Evolutionary conservation across 2,113 vertebrate species (phyloP), one percentile per base, ranked within the genome.

Genomic region (Pollachius pollachius): DNA sequence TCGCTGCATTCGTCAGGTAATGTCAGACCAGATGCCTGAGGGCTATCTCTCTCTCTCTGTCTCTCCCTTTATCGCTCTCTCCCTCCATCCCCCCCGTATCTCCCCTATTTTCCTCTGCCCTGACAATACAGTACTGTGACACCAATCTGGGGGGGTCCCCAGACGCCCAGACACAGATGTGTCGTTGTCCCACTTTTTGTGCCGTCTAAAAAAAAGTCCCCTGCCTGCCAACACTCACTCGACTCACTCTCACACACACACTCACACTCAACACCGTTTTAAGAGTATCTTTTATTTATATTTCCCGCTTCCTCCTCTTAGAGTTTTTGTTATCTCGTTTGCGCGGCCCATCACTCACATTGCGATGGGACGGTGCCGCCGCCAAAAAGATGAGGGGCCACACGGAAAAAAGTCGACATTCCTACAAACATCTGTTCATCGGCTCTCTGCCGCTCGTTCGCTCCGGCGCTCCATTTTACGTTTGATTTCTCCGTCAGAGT

Each of bases 51-150:
- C 67, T 69, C 67, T 67, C 21, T 60, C 71, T 61, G 41, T 54
- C 48, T 70, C 76, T 58, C 67, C 19, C 56, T 65, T 66, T 59
- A 15, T 27, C 56, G 15, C 54, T 21, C 58, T 75, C 73, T 52
- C 58, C 66, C 62, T n/a, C 3, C 69, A 52, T 57, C 64, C 69
- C 62, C 34, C 77, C 60, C 54, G 75, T 73, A 78, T 79, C 86
- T 74, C 66, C 52, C 75, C 80, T 73, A 16, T 70, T 65, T 77
- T 79, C 81, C 74, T 82, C 84, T 76, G 82, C 69, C 63, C 70
- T 89, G 87, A 92, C 91, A 91, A 89, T 89, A 82, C 91, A 87
- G 91, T 85, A 88, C 85, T 88, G 79, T 87, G 89, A 90, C 92
- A 92, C 85, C 85, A 86, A 91, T 91, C 87, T 84, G 19, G 65